Conservation (phyloP, 2,113 vertebrate species). For the Hirundichthys speculiger region DNA sequence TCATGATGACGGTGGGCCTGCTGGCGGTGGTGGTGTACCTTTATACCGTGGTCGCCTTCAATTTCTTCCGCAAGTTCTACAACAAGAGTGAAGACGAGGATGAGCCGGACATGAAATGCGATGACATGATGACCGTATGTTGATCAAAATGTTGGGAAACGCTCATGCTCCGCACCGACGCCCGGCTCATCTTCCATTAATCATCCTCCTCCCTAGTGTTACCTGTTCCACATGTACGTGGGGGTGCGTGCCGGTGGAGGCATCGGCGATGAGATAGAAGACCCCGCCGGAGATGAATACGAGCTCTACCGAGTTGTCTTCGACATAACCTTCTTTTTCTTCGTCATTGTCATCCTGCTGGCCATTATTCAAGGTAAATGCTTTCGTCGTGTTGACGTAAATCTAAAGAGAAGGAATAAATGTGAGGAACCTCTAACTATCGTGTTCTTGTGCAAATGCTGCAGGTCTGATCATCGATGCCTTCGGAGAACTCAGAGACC, state of each 20-base stretch:
- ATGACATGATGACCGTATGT: constrained; percentile 95
- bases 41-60: constrained; percentile 93
- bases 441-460: background rate
- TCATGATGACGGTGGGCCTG: constrained; percentile 92
- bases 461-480: constrained; percentile 90
- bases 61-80: constrained; percentile 97
- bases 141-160: background rate
- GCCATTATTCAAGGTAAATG: constrained; percentile 91
- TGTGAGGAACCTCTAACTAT: too few species aligned
- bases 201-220: constrained; percentile 80
- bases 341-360: constrained; percentile 93
- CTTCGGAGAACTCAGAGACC: constrained; percentile 89
- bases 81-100: constrained; percentile 95
- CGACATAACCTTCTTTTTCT: constrained; percentile 97
- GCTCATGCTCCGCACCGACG: too few species aligned
- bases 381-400: background rate
- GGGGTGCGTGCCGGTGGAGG: constrained; percentile 92
- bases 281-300: constrained; percentile 92
- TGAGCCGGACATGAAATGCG: constrained; percentile 94
- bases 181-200: too few species aligned
- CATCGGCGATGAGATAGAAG: constrained; percentile 94
- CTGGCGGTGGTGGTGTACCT: constrained; percentile 93
- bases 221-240: constrained; percentile 96
- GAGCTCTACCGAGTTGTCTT: constrained; percentile 93
- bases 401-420: too few species aligned